Evolutionary conservation across 1,140 invertebrate species (phyloP), one percentile per base, ranked within the genome.

Genomic region (Drosophila mojavensis): DNA sequence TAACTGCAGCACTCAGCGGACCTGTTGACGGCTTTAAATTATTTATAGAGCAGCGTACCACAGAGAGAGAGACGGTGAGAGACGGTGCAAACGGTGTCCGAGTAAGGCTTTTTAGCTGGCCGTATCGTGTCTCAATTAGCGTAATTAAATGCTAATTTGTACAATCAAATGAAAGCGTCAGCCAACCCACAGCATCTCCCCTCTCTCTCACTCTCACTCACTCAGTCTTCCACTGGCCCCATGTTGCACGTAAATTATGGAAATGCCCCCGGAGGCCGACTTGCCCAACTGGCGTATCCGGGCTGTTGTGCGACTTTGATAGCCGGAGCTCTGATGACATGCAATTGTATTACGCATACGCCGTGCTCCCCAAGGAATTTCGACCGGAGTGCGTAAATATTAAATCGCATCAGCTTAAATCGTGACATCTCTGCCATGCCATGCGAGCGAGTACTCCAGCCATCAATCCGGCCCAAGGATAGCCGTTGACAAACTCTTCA

Each of bases 181-280:
- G 65, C 55, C 17, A 39, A 15, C 43, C 43, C 41, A 24, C 43
- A 17, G 7, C 36, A 9, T 9, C 33, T 10, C 11, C 5, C 5
- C 28, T 28, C 9, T 20, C 13, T 33, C 39, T 13, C 7, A 15
- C 20, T 20, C 20, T 24, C 20, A 24, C 20, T 24, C 20, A 24
- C 20, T 24, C 20, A 3, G 3, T 24, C 1, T 24, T 10, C 36
- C 39, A n/a, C 41, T 9, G 48, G 41, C 55, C 51, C 54, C 61
- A 77, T 69, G 83, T 79, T 83, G 72, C 77, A 72, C 51, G 51
- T 74, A 51, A 84, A 81, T 81, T 84, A 78, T 79, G 69, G 77
- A 78, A 78, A 60, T 51, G 51, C 54, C 66, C 74, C 24, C 4
- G 54, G 58, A 54, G 47, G 78, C 20, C 7, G 30, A 30, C 41